These are phyloP conservation scores for Drosophila merina DNA, from an alignment of 2,888 invertebrate species.

Conservation along the genomic window DNA sequence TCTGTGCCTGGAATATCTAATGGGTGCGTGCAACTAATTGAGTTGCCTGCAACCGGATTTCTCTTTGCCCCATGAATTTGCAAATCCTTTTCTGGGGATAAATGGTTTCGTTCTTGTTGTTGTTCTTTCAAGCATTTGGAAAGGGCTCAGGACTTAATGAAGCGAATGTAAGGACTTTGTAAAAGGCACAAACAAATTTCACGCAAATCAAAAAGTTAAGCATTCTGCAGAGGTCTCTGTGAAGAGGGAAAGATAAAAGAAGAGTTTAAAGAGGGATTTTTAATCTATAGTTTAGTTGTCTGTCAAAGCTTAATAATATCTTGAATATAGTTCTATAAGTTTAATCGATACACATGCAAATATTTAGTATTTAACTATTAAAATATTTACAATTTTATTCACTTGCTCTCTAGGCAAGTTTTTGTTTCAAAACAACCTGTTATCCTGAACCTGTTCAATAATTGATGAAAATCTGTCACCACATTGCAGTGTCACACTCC, in stretches of 20 bases:
- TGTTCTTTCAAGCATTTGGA: not conserved
- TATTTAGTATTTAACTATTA: not conserved
- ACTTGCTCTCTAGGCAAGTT: not conserved
- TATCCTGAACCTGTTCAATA: conserved; percentile 60
- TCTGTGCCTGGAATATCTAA: conserved; percentile 73
- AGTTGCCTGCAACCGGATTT: conserved; percentile 56
- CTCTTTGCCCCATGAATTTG: conserved; percentile 26
- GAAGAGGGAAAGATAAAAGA: not conserved
- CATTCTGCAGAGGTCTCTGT: not conserved
- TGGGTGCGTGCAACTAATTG: conserved; percentile 78
- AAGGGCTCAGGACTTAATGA: conserved; percentile 34
- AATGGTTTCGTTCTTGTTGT: conserved; percentile 23
- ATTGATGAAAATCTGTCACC: conserved; percentile 73
- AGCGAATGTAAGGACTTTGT: conserved; percentile 33
- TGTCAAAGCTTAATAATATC: not conserved
- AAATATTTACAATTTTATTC: not conserved
- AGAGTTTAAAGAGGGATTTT: not conserved
- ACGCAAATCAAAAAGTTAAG: conserved; percentile 43
- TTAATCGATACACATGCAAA: not conserved
- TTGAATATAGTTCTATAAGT: not conserved
- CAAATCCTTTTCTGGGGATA: conserved; percentile 35
- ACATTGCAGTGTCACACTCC: conserved; percentile 63
- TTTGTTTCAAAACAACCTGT: conserved; percentile 52
- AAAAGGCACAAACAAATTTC: conserved; percentile 35
- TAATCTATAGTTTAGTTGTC: not conserved